Conservation (phyloP, 2,113 vertebrate genomes). For the Penelope pileata region DNA sequence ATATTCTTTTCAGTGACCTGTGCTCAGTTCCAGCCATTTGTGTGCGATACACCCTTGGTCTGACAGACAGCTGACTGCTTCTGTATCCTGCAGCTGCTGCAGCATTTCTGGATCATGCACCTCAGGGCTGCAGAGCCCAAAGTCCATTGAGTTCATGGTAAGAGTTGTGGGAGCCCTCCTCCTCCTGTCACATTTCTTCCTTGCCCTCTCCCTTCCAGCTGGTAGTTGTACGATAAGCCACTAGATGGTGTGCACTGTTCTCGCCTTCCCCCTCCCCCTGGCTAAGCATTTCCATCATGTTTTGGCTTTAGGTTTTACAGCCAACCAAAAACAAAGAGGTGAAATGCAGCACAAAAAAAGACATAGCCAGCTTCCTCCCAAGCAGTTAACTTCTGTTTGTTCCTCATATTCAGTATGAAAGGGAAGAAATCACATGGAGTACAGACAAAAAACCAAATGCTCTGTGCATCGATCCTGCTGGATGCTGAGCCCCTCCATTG, state of each 20-base stretch:
- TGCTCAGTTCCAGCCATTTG: background rate
- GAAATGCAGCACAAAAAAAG: slow-evolving; percentile 18
- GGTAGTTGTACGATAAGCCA: slow-evolving; percentile 57
- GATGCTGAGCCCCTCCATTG: background rate
- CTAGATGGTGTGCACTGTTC: slow-evolving; percentile 77
- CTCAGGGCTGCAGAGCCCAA: background rate
- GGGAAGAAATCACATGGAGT: slow-evolving; percentile 26
- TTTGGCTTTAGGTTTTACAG: slow-evolving; percentile 29
- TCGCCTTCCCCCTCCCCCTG: slow-evolving; percentile 26
- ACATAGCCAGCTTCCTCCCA: slow-evolving; percentile 38
- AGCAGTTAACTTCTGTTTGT: slow-evolving; percentile 54
- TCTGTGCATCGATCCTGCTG: background rate
- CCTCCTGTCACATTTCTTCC: background rate
- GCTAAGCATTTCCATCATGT: slow-evolving; percentile 23
- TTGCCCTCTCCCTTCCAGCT: background rate
- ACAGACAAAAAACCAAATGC: background rate
- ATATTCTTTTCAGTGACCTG: background rate
- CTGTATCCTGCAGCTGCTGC: background rate
- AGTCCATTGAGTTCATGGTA: background rate
- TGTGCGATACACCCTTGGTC: background rate
- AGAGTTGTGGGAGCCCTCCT: background rate
- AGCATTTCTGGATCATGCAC: background rate
- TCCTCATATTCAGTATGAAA: slow-evolving; percentile 38
- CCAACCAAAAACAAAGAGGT: slow-evolving; percentile 66
- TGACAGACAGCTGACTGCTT: background rate